phyloP scores from a whole-genome alignment of 2,113 vertebrate species.

The Heterotilapia buettikoferi region DNA sequence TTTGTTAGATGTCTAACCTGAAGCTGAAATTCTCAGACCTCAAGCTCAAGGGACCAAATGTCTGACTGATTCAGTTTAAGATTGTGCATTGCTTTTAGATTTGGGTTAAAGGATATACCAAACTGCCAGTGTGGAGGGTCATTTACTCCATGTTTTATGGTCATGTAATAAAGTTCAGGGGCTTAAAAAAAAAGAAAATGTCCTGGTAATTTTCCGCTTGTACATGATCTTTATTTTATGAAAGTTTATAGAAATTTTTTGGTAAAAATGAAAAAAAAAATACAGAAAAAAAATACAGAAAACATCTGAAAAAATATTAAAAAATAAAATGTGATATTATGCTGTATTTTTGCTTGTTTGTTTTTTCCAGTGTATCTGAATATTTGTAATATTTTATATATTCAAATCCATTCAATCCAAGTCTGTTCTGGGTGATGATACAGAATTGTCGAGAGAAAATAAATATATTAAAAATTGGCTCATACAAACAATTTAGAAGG shows the following conservation, averaged over 20 bases:
- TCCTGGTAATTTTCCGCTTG: neutral
- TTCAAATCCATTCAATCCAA: neutral
- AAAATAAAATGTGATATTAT: neutral
- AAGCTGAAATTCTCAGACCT: neutral
- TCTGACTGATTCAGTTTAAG: neutral
- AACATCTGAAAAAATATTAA: neutral
- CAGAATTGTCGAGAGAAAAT: neutral
- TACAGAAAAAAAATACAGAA: neutral
- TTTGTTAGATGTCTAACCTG: neutral
- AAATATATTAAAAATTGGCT: neutral
- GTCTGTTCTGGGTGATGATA: neutral
- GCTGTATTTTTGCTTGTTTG: neutral
- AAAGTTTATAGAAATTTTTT: neutral
- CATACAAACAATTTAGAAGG: neutral
- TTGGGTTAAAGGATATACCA: neutral
- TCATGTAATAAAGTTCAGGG: neutral
- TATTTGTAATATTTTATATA: neutral
- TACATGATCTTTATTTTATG: neutral
- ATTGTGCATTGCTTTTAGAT: neutral
- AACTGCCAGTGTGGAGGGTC: neutral
- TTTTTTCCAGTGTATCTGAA: neutral
- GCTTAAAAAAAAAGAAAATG: neutral
- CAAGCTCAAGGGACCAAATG: neutral
- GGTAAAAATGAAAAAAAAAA: neutral
- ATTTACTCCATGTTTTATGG: neutral